These are phyloP conservation scores for Latrodectus hesperus DNA, from an alignment of 2,888 invertebrate genomes.

Conservation along the genomic window DNA sequence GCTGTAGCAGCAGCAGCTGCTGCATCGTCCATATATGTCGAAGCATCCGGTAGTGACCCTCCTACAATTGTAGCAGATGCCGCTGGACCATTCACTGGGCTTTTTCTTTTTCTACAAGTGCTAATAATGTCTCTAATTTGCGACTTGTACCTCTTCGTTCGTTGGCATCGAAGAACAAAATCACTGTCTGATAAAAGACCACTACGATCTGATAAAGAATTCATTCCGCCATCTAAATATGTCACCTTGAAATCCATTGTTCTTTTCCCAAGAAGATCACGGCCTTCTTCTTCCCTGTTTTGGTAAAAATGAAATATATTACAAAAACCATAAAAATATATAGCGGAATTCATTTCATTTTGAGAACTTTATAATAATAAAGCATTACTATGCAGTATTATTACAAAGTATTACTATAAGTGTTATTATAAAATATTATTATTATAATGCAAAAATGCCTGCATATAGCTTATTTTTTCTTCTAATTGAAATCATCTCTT, in stretches of 20 bases:
- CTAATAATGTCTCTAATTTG: conserved; percentile 93
- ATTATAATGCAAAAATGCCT: too few relatives aligned
- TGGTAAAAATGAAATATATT: neutral
- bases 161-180: conserved; percentile 77
- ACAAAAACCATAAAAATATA: too few relatives aligned
- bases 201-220: conserved; percentile 80
- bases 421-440: too few relatives aligned
- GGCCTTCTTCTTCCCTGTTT: conserved; percentile 91
- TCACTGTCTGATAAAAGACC: conserved; percentile 69
- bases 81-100: conserved; percentile 45
- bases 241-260: conserved; percentile 99
- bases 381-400: neutral
- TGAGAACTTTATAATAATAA: neutral
- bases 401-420: too few relatives aligned
- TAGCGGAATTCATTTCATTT: neutral
- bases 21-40: conserved; percentile 48
- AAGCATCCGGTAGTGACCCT: conserved; percentile 20
- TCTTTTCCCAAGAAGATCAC: conserved; percentile 95
- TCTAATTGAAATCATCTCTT: too few relatives aligned
- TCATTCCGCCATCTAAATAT: conserved; percentile 93
- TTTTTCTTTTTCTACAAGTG: conserved; percentile 58
- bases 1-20: conserved; percentile 42
- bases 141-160: conserved; percentile 92
- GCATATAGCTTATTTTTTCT: too few relatives aligned
- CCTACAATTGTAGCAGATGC: conserved; percentile 32